Percentiles rank a stretch among this genome's conserved stretches.
Conservation (phyloP, 2,797 vertebrate species). For the Anableps anableps region DNA sequence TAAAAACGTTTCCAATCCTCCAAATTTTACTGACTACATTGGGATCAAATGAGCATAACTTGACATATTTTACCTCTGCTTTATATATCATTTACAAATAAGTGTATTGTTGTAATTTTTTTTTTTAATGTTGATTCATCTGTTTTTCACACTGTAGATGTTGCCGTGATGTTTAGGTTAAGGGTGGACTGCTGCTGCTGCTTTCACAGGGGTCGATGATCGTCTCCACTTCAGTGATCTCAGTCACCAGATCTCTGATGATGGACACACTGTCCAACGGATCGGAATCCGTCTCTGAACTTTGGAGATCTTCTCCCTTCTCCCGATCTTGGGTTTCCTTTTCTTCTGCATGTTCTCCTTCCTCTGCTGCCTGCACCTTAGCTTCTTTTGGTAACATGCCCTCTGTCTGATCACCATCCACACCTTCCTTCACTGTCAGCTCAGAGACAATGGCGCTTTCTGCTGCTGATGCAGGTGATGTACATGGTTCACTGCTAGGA, state of each 20-base stretch:
- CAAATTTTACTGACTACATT: neutral
- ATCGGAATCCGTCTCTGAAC: conserved; percentile 25
- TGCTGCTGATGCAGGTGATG: conserved; percentile 31
- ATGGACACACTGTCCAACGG: conserved; percentile 59
- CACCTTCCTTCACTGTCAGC: neutral
- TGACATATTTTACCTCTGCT: neutral
- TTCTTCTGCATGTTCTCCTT: conserved; percentile 6
- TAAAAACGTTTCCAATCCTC: neutral
- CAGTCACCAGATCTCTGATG: conserved; percentile 78
- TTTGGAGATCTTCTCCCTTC: conserved; percentile 12
- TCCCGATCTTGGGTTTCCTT: neutral
- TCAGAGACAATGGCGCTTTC: conserved; percentile 17
- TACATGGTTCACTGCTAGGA: neutral
- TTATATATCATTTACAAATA: neutral
- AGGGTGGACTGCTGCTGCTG: conserved; percentile 17
- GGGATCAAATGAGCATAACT: neutral
- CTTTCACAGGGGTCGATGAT: conserved; percentile 21
- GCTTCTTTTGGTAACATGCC: neutral
- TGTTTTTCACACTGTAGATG: neutral
- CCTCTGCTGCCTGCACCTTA: neutral
- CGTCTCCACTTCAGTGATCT: conserved; percentile 72
- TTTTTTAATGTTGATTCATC: neutral
- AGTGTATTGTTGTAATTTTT: neutral
- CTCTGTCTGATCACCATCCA: neutral
- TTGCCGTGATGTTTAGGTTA: neutral